phyloP scores from a whole-genome alignment of 1,140 invertebrate species.

The Chironomus striatipennis region DNA sequence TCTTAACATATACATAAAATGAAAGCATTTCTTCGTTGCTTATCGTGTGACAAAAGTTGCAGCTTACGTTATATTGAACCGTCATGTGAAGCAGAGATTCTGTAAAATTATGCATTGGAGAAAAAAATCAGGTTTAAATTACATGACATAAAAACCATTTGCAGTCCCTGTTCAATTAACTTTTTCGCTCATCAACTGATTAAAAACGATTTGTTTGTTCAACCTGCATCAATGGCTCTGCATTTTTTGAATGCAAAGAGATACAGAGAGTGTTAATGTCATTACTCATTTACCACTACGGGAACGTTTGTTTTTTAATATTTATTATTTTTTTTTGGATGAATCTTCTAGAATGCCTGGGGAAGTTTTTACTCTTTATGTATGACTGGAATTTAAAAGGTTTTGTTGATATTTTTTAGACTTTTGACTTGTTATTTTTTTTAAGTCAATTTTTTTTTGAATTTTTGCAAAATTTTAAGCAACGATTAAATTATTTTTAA shows the following conservation, averaged over 20 bases:
- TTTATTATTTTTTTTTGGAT: not conserved
- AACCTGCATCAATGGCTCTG: not conserved
- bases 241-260: not conserved
- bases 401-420: too few relatives aligned
- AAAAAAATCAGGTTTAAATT: not conserved
- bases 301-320: not conserved
- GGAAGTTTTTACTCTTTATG: not conserved
- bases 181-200: too few relatives aligned
- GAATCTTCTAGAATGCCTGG: not conserved
- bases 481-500: too few relatives aligned
- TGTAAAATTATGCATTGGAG: not conserved
- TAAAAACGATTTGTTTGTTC: not conserved
- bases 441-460: too few relatives aligned
- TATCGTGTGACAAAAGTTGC: too few relatives aligned
- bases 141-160: not conserved
- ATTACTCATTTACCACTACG: conserved; percentile 13
- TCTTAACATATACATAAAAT: too few relatives aligned
- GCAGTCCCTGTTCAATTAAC: too few relatives aligned
- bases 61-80: too few relatives aligned
- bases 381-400: too few relatives aligned
- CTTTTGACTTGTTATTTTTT: too few relatives aligned
- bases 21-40: too few relatives aligned
- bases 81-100: not conserved
- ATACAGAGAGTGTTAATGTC: not conserved
- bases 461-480: too few relatives aligned